Conservation (phyloP, 1,140 invertebrate genomes). For the Drosophila cardini region DNA sequence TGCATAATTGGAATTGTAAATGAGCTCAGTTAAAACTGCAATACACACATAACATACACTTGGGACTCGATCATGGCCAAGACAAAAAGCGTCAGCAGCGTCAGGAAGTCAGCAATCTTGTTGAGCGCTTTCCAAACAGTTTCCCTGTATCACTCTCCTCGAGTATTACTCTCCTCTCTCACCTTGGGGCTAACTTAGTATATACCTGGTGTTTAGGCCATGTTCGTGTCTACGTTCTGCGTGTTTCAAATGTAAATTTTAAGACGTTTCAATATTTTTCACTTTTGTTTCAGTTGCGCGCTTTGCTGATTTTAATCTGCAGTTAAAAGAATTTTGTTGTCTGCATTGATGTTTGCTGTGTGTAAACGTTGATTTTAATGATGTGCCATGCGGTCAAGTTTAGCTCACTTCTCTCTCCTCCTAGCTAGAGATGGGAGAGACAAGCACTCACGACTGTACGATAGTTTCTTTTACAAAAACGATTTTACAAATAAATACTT, state of each 20-base stretch:
- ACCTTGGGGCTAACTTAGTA: not conserved
- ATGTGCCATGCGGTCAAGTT: slow-evolving; percentile 66
- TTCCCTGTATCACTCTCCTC: not conserved
- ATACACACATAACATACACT: slow-evolving; percentile 7
- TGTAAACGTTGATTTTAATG: slow-evolving; percentile 83
- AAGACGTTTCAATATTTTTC: slow-evolving; percentile 66
- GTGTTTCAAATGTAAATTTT: slow-evolving; percentile 74
- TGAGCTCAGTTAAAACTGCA: slow-evolving; percentile 62
- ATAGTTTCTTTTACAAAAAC: too few relatives aligned
- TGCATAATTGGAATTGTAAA: slow-evolving; percentile 84
- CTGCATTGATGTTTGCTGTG: slow-evolving; percentile 79
- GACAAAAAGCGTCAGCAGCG: slow-evolving; percentile 47
- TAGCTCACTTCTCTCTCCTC: not conserved
- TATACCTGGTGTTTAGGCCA: slow-evolving; percentile 25
- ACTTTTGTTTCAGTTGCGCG: slow-evolving; percentile 75
- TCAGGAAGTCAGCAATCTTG: slow-evolving; percentile 56
- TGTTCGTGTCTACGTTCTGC: slow-evolving; percentile 71
- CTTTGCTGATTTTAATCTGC: slow-evolving; percentile 81
- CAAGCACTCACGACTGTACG: not conserved
- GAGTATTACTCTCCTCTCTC: too few relatives aligned
- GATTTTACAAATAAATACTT: too few relatives aligned
- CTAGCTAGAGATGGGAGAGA: not conserved
- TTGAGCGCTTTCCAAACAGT: slow-evolving; percentile 39
- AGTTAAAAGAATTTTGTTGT: slow-evolving; percentile 80
- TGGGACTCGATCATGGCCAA: slow-evolving; percentile 37